A percentile compares a stretch with the other conserved stretches of the same genome.
Evolutionary conservation across 2,888 invertebrate species (phyloP).

Genomic region (Euzetes globulus): DNA sequence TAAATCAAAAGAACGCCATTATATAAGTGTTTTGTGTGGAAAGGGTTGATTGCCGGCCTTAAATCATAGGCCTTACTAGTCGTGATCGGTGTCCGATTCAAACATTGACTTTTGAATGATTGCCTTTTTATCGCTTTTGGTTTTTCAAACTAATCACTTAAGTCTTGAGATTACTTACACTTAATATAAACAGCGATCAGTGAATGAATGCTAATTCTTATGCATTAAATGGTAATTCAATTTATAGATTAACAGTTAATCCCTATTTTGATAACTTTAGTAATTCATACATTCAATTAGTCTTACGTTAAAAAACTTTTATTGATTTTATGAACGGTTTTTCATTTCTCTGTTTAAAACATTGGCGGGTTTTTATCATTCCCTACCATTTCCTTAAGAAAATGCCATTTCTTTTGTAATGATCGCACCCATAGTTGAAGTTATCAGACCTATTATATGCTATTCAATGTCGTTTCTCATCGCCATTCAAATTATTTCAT

Average conservation of each 20-base stretch:
- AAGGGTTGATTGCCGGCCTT: slow-evolving; percentile 28
- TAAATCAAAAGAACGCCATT: slow-evolving; percentile 28
- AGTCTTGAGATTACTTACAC: slow-evolving; percentile 3
- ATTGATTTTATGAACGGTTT: background rate
- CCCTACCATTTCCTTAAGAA: too few relatives aligned
- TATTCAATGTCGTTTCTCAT: too few relatives aligned
- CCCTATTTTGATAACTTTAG: slow-evolving; percentile 25
- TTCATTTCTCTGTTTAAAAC: too few relatives aligned
- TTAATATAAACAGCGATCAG: slow-evolving; percentile 11
- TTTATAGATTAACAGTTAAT: slow-evolving; percentile 23
- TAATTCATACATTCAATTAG: slow-evolving; percentile 24
- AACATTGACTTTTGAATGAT: slow-evolving; percentile 16
- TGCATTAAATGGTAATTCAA: background rate
- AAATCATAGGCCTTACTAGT: slow-evolving; percentile 9
- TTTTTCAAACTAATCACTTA: slow-evolving; percentile 23
- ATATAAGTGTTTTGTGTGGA: slow-evolving; percentile 25
- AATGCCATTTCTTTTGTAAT: too few relatives aligned
- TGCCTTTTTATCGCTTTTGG: slow-evolving; percentile 26
- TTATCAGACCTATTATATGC: too few relatives aligned
- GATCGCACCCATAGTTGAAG: too few relatives aligned
- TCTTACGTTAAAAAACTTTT: background rate
- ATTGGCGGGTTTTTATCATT: too few relatives aligned
- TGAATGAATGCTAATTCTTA: slow-evolving; percentile 22
- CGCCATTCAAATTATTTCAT: too few relatives aligned
- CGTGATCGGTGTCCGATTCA: slow-evolving; percentile 1